Evolutionary conservation across 92 coral and sea anemone genomes (phyloP), one percentile per base, ranked within the genome.

Genomic region (Chrysogorgia sp.): DNA sequence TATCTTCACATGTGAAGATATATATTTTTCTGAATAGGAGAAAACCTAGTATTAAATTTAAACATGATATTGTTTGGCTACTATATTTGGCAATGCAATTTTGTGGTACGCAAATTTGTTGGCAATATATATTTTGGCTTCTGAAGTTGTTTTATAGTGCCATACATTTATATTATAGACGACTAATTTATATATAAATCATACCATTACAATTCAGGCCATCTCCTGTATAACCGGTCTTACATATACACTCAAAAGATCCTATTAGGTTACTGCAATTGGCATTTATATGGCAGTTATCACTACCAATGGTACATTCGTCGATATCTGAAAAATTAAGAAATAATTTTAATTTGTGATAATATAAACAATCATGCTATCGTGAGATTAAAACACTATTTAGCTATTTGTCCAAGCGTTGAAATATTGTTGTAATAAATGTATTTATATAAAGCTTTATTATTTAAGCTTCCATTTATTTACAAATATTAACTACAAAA

Each of bases 231-330:
- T 3, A 68, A 22, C 75, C 75, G 28, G 23, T 55, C 52, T 22
- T 26, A 26, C 75, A 68, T 4, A 17, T 1, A 26, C 75, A 68
- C 9, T 20, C 35, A 45, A 68, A 68, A 4, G 75, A 68, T 68
- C 75, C 75, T 8, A 33, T 57, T 10, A 43, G 25, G 32, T 68
- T 68, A 31, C 17, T 15, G 26, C 75, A 68, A 30, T 41, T 24
- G 25, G 75, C 75, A 26, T 68, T 15, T 3, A 1, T 1, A 45
- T 47, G 75, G 45, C 75, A 68, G 58, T 68, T 47, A 45, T 68
- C 35, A 24, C 21, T 26, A 28, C 75, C 75, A 68, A 3, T 12
- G 3, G 35, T 1, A 40, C 75, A 68, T 34, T 68, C 75, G 45
- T 68, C 33, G 33, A 22, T 24, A 25, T 68, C 75, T 68, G 13